phyloP scores from a whole-genome alignment of 2,797 vertebrate species.

The Aeoliscus strigatus region DNA sequence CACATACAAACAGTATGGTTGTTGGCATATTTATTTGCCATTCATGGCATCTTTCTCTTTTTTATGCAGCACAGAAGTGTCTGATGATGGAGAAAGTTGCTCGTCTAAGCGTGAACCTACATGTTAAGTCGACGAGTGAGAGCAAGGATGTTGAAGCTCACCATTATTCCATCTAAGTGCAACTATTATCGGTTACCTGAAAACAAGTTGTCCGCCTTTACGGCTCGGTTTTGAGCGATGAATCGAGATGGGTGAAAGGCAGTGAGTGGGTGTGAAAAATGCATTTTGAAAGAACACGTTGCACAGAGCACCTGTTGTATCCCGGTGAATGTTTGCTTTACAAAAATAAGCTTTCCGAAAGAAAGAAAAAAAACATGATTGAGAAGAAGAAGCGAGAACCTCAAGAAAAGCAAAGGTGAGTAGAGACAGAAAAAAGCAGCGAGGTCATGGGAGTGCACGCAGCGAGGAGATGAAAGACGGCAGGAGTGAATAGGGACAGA shows the following conservation, averaged over 20 bases:
- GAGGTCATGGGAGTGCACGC: slow-evolving; percentile 56
- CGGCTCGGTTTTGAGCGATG: not conserved
- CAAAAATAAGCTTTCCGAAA: slow-evolving; percentile 10
- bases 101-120: no score
- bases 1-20: no score
- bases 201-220: not conserved
- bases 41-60: no score
- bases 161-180: not conserved
- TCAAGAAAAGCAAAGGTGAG: slow-evolving; percentile 15
- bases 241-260: not conserved
- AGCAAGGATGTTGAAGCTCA: not conserved
- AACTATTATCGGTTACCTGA: not conserved
- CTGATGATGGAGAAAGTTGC: no score
- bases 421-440: slow-evolving; percentile 19
- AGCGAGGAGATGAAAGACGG: slow-evolving; percentile 59
- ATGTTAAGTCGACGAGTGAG: no score
- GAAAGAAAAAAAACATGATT: slow-evolving; percentile 16
- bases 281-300: not conserved
- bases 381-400: slow-evolving; percentile 27
- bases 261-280: not conserved
- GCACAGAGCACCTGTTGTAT: slow-evolving; percentile 3
- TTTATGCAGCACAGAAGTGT: no score
- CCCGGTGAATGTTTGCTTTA: slow-evolving; percentile 9
- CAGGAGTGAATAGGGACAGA: slow-evolving; percentile 36
- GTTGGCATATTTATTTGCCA: no score